Evolutionary conservation across 2,113 vertebrate genomes (phyloP), one percentile per base, ranked within the genome.

Genomic region (Callipepla californica): DNA sequence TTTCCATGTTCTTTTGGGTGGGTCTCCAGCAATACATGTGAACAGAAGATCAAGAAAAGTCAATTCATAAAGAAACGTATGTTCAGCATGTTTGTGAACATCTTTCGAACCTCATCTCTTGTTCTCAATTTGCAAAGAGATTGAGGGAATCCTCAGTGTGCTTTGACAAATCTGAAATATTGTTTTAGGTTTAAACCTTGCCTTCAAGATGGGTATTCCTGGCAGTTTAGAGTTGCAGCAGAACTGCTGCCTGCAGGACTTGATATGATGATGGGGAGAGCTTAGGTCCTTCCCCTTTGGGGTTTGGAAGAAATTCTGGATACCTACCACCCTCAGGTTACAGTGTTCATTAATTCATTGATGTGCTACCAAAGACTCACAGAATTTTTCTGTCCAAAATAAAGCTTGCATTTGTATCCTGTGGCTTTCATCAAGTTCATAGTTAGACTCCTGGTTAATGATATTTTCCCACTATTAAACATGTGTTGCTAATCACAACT

Each of bases 381-480:
- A 44, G 57, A 42, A 87, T 73, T 69, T 63, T 53, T 73, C 45
- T 13, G 11, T 82, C 80, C 63, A 51, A 82, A 92, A 72, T 79
- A 81, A 91, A 82, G 79, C 83, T 87, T 80, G 10, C 50, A 10
- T 85, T 53, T 65, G 8, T 76, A 50, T 76, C 70, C 73, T 96
- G 58, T 10, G 34, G 6, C 50, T 82, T 92, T 92, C 67, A 70
- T 81, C 32, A 85, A 82, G 45, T 79, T 85, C 32, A 42, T 48
- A 61, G 45, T 77, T 93, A 79, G 92, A 90, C 21, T 87, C 44
- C 77, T 4, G 17, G 57, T 36, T 90, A 83, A 78, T 92, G 30
- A 32, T 80, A 75, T 86, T 92, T 96, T 84, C 63, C 89, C 28
- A 91, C 73, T 86, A 19, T 94, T 92, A 93, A 95, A 78, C 59